Evolutionary conservation across 1,140 invertebrate species (phyloP).

Genomic region (Apis laboriosa): DNA sequence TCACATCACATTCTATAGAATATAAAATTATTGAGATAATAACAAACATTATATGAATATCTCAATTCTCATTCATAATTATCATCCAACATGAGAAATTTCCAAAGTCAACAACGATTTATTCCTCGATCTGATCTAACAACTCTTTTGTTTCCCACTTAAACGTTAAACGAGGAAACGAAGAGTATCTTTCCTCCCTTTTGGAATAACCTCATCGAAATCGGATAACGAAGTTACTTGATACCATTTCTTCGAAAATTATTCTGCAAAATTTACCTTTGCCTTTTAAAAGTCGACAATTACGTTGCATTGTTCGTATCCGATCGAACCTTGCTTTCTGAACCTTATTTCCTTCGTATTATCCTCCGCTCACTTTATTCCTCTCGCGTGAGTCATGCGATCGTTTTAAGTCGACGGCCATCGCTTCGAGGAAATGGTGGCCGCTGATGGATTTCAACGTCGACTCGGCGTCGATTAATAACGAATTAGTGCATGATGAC

Average conservation of each 20-base stretch:
- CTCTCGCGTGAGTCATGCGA: constrained; percentile 4
- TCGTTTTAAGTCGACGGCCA: neutral
- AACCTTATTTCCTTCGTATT: neutral
- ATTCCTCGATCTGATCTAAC: too few species aligned
- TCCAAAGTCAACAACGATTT: too few species aligned
- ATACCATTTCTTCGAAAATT: neutral
- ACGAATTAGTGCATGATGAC: neutral
- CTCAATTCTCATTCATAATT: too few species aligned
- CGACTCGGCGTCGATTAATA: neutral
- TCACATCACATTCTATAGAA: too few species aligned
- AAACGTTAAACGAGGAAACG: too few species aligned
- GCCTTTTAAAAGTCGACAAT: neutral
- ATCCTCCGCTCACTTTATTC: neutral
- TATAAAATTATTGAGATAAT: too few species aligned
- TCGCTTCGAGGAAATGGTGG: neutral
- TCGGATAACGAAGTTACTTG: neutral
- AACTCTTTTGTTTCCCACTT: too few species aligned
- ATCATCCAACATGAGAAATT: too few species aligned
- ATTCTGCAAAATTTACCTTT: neutral
- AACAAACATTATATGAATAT: too few species aligned
- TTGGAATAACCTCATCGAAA: neutral
- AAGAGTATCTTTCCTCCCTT: neutral
- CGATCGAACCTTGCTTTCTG: neutral
- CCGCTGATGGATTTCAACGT: neutral
- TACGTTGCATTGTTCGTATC: neutral